Evolutionary conservation across 1,140 invertebrate species (phyloP).

Genomic region (Radopholus similis): DNA sequence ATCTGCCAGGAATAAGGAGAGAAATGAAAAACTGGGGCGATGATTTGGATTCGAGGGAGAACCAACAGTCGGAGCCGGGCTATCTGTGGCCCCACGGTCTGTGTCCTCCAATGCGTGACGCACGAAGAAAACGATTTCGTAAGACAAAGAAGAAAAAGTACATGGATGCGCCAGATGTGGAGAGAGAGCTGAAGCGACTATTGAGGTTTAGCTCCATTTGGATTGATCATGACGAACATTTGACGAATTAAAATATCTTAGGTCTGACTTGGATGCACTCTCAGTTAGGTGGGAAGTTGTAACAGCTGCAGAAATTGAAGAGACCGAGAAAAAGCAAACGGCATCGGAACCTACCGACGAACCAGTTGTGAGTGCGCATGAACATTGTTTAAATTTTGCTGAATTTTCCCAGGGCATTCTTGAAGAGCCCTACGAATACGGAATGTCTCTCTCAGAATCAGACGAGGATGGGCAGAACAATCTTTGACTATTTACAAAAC

Average conservation of each 20-base stretch:
- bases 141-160: slow-evolving; percentile 60
- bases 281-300: slow-evolving; percentile 52
- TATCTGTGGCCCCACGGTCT: slow-evolving; percentile 55
- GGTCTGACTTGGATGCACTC: slow-evolving; percentile 51
- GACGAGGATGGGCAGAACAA: neutral
- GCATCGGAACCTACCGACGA: neutral
- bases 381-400: neutral
- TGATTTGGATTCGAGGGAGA: neutral
- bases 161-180: slow-evolving; percentile 57
- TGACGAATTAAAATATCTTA: slow-evolving; percentile 7
- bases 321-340: slow-evolving; percentile 3
- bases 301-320: slow-evolving; percentile 32
- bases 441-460: slow-evolving; percentile 11
- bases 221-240: slow-evolving; percentile 3
- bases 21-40: slow-evolving; percentile 2
- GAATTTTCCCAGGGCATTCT: neutral
- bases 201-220: slow-evolving; percentile 35
- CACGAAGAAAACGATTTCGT: slow-evolving; percentile 45
- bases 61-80: slow-evolving; percentile 8
- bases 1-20: slow-evolving; percentile 15
- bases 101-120: slow-evolving; percentile 52
- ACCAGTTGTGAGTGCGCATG: neutral
- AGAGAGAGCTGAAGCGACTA: slow-evolving; percentile 53
- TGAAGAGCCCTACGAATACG: slow-evolving; percentile 8
- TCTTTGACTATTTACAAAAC: neutral